These are phyloP conservation scores for Erpornis zantholeuca DNA, from an alignment of 2,113 vertebrate genomes.

Conservation along the genomic window DNA sequence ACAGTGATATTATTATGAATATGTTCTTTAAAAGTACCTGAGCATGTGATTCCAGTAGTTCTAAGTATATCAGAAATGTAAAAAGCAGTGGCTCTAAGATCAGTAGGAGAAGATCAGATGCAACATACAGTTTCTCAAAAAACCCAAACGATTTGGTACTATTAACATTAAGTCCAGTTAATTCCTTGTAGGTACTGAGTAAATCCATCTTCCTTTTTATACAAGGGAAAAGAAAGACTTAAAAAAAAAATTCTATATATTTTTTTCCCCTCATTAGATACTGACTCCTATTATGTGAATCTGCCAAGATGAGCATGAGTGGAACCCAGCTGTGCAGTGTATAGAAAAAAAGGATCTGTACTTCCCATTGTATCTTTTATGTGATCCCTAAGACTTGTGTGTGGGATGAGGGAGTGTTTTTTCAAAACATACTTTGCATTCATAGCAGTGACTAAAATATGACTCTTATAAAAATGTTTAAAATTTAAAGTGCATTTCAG, in stretches of 20 bases:
- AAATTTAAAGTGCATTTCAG: not conserved
- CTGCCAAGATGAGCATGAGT: not conserved
- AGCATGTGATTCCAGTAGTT: not conserved
- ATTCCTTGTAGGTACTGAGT: not conserved
- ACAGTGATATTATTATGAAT: not conserved
- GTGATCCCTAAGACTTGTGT: not conserved
- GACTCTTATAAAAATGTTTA: not conserved
- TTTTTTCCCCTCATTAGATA: not conserved
- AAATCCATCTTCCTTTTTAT: not conserved
- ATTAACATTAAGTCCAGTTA: not conserved
- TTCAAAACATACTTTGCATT: not conserved
- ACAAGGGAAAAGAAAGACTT: not conserved
- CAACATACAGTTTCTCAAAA: not conserved
- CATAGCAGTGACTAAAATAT: not conserved
- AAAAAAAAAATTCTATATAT: rapidly evolving
- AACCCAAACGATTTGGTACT: not conserved
- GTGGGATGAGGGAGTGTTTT: not conserved
- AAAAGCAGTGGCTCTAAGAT: not conserved
- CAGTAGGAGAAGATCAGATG: not conserved
- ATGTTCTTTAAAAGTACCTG: not conserved
- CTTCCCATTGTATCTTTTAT: not conserved
- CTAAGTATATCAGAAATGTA: not conserved
- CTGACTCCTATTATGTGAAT: not conserved
- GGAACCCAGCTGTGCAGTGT: not conserved
- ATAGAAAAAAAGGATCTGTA: not conserved